These are phyloP conservation scores for Ptyas mucosa DNA, from an alignment of 2,113 vertebrate species.

Conservation along the genomic window DNA sequence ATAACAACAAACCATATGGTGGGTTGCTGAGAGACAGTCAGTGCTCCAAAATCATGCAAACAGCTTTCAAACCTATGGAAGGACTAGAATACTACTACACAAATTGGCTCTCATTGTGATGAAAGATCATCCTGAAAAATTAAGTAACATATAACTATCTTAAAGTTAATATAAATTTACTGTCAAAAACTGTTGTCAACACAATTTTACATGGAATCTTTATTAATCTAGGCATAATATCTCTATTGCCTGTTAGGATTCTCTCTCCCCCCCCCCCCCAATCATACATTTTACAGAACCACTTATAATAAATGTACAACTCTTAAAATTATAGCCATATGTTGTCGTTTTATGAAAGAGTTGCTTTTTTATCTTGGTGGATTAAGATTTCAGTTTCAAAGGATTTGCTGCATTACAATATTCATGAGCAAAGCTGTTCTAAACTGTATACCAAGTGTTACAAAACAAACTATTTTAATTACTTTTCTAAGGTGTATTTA, in stretches of 20 bases:
- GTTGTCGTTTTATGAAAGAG: slow-evolving; percentile 7
- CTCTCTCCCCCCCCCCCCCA: too few species aligned
- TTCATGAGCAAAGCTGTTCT: slow-evolving; percentile 25
- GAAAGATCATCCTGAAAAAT: neutral
- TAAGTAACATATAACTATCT: neutral
- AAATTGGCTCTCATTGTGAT: neutral
- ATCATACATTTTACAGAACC: neutral
- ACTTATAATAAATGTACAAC: neutral
- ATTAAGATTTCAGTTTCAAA: slow-evolving; percentile 35
- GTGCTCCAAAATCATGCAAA: neutral
- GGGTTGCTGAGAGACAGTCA: neutral
- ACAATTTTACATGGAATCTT: neutral
- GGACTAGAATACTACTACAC: neutral
- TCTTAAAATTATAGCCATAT: neutral
- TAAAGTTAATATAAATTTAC: neutral
- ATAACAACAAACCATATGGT: neutral
- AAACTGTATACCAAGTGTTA: slow-evolving; percentile 7
- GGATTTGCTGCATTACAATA: slow-evolving; percentile 26
- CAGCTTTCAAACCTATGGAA: neutral
- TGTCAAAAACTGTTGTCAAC: neutral
- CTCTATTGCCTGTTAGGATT: neutral
- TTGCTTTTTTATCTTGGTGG: slow-evolving; percentile 2
- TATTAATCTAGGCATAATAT: neutral
- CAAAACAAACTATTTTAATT: slow-evolving; percentile 32
- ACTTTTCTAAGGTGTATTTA: slow-evolving; percentile 38